These are phyloP conservation scores for Idaea aversata DNA, from an alignment of 2,888 invertebrate species.

Conservation along the genomic window DNA sequence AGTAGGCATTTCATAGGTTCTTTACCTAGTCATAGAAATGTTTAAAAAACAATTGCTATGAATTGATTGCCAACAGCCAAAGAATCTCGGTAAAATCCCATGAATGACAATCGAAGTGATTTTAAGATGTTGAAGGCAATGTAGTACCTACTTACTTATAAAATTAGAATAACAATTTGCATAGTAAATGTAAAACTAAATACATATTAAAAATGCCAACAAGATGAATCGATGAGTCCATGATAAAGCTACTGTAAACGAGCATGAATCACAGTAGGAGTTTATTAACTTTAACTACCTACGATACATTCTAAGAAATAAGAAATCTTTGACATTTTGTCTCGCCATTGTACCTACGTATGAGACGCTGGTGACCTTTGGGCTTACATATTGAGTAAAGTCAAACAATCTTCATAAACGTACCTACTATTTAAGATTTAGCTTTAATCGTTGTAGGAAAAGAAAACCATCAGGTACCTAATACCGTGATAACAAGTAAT, in stretches of 20 bases:
- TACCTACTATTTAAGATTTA: background rate
- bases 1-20: background rate
- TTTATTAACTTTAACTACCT: conserved; percentile 15
- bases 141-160: background rate
- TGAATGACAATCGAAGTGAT: background rate
- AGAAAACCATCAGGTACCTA: background rate
- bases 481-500: background rate
- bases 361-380: conserved; percentile 23
- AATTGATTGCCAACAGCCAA: background rate
- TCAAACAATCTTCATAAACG: background rate
- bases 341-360: conserved; percentile 11
- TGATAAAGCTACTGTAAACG: conserved; percentile 17
- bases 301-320: conserved; percentile 23
- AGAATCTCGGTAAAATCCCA: background rate
- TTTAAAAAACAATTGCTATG: background rate
- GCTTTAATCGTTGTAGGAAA: background rate
- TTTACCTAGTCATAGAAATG: background rate
- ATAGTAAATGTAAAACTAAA: background rate
- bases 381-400: background rate
- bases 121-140: background rate
- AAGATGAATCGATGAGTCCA: conserved; percentile 24
- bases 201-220: background rate
- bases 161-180: background rate
- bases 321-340: conserved; percentile 21
- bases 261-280: conserved; percentile 22